Percentiles rank a stretch among this genome's conserved stretches.
phyloP scores from a whole-genome alignment of 2,113 vertebrate genomes.

The Lichenostomus cassidix region DNA sequence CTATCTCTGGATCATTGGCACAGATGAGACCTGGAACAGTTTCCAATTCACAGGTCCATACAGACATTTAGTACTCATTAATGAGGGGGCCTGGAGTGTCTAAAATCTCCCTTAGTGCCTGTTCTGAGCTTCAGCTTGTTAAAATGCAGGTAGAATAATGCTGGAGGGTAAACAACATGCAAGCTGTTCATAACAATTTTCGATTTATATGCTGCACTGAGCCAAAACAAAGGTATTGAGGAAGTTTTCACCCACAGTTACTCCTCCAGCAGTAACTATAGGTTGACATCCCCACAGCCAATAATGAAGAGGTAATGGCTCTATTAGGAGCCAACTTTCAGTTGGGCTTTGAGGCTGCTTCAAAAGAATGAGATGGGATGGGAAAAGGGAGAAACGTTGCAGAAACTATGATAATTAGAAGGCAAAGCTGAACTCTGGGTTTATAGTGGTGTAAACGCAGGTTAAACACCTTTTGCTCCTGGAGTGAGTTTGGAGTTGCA shows the following conservation, averaged over 20 bases:
- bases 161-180: not conserved
- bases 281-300: not conserved
- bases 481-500: fast-evolving
- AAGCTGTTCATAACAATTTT: not conserved
- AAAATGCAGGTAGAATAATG: not conserved
- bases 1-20: not conserved
- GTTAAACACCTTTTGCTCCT: not conserved
- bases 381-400: fast-evolving
- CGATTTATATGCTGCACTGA: not conserved
- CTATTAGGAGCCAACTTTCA: not conserved
- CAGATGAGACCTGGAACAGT: not conserved
- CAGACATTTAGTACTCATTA: fast-evolving
- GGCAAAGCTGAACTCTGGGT: not conserved
- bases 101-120: not conserved
- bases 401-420: not conserved
- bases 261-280: not conserved
- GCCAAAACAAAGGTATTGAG: not conserved
- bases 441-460: not conserved
- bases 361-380: not conserved
- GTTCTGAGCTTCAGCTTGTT: not conserved
- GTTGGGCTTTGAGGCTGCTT: not conserved
- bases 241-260: not conserved
- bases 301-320: not conserved
- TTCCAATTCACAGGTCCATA: not conserved
- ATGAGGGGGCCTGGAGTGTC: not conserved